Evolutionary conservation across 2,113 vertebrate species (phyloP).

Genomic region (Tetraodon nigroviridis): DNA sequence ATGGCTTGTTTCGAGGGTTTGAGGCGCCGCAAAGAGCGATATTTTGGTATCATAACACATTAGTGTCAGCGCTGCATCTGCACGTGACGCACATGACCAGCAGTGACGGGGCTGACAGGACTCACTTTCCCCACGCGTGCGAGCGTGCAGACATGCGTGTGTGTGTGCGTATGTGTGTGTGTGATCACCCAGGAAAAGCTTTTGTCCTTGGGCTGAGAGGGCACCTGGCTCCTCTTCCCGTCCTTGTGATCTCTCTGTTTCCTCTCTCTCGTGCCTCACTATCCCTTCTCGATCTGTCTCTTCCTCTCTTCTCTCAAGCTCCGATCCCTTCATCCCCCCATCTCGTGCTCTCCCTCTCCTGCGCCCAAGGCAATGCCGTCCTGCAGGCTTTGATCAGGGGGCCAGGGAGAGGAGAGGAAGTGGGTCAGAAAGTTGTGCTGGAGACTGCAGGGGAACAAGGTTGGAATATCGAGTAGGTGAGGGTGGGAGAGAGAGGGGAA

Average conservation of each 20-base stretch:
- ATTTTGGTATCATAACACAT: conserved; percentile 52
- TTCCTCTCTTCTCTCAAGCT: conserved; percentile 66
- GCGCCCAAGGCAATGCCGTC: conserved; percentile 78
- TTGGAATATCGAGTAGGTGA: conserved; percentile 82
- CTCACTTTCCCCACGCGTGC: conserved; percentile 20
- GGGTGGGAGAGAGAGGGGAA: conserved; percentile 58
- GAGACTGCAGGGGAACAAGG: conserved; percentile 83
- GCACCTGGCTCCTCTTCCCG: conserved; percentile 72
- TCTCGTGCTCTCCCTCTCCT: conserved; percentile 69
- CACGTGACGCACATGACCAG: conserved; percentile 50
- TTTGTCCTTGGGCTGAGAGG: conserved; percentile 76
- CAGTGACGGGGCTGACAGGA: conserved; percentile 64
- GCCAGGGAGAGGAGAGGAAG: conserved; percentile 78
- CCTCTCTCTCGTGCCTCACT: conserved; percentile 59
- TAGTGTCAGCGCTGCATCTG: conserved; percentile 56
- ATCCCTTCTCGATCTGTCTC: conserved; percentile 70
- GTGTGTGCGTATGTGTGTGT: conserved; percentile 32
- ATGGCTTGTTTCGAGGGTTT: conserved; percentile 54
- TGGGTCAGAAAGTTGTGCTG: conserved; percentile 82
- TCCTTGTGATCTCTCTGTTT: conserved; percentile 73
- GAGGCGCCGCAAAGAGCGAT: conserved; percentile 3
- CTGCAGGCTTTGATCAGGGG: conserved; percentile 81
- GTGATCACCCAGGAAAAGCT: conserved; percentile 70
- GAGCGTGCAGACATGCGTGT: conserved; percentile 17
- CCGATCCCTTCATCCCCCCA: conserved; percentile 71